Base-by-base conservation (phyloP, 1,140 invertebrate genomes). In the Dendrolimus kikuchii region DNA sequence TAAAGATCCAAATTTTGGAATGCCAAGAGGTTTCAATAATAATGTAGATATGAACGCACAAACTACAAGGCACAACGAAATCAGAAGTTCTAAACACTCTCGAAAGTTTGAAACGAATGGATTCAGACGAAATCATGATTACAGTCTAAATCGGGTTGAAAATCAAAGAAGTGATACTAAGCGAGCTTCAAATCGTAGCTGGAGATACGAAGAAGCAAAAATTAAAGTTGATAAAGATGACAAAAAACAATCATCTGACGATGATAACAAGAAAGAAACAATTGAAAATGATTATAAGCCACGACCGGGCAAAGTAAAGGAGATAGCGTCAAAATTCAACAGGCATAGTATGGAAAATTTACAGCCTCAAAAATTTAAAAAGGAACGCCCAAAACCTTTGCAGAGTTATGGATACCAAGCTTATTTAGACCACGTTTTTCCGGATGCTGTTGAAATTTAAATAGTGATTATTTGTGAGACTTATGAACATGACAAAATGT, bases 361-460 rank as follows among this genome's bases (percentile, higher is more conserved):
- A 57, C n/a, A 38, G 38, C 58, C 67, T 42, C 50, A 60, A 50
- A 68, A 61, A 49, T 51, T 66, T 7, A 78, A 68, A 49, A 71
- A 67, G 48, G 63, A 72, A 4, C 75, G 87, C 67, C 87, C 87
- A 46, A 88, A 81, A 61, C 78, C 83, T 23, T 64, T 88, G 47
- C 81, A 88, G 59, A 86, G 77, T 59, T 88, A 74, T 53, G 84
- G 73, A 10, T 58, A 87, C 54, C 83, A 87, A 63, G 76, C 77
- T 46, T 88, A 88, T 62, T 69, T 88, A 48, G 76, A 88, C 64
- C 87, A 88, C 58, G 66, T 88, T 50, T 88, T 88, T 64, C 87
- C 87, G 38, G 83, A 84, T 53, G 85, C 87, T 55, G 77, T 87
- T 52, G 87, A 88, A 76, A 79, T 88, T 61, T 88, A 73, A 74